Evolutionary conservation across 2,113 vertebrate species (phyloP), one percentile per base, ranked within the genome.

Genomic region (Calypte anna): DNA sequence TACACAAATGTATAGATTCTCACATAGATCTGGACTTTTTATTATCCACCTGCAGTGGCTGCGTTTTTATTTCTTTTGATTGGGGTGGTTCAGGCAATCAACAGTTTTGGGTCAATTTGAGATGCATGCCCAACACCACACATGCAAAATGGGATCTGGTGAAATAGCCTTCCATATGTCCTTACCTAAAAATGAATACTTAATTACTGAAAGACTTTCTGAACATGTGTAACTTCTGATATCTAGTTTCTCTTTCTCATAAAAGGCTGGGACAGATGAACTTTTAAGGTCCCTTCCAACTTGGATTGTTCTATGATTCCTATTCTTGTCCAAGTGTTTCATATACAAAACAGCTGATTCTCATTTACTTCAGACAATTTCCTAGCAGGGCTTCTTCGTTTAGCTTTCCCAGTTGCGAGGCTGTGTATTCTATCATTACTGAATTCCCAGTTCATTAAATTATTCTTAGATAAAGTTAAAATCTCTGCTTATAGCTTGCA

Each of bases 21-120:
- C 57, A 96, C 88, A 95, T 31, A 75, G 58, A 66, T 95, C 61
- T 70, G 67, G 87, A 89, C 58, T 95, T 97, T 90, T 90, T 85
- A 97, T 86, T 92, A 95, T 76, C 66, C 86, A 90, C 48, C 80
- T 93, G 82, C 48, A 82, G 92, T 81, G 48, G 36, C 64, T 85
- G 36, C 18, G 59, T 95, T 91, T 66, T 94, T 86, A 70, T 68
- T 77, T 77, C 8, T 51, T 83, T 82, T 59, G 57, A 50, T 18
- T 27, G 17, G 14, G 44, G 40, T 50, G 23, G 36, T 27, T 62
- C 62, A 61, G 16, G 31, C 7, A 23, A 77, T 93, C 55, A 95
- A 43, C 64, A 87, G 69, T 36, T 83, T 94, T 44, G 8, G 69
- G 15, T 54, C 59, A 82, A 27, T 67, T 82, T 86, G 43, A 82